Conservation (phyloP, 53 echinoderm and acorn worm species). For the Antedon mediterranea region DNA sequence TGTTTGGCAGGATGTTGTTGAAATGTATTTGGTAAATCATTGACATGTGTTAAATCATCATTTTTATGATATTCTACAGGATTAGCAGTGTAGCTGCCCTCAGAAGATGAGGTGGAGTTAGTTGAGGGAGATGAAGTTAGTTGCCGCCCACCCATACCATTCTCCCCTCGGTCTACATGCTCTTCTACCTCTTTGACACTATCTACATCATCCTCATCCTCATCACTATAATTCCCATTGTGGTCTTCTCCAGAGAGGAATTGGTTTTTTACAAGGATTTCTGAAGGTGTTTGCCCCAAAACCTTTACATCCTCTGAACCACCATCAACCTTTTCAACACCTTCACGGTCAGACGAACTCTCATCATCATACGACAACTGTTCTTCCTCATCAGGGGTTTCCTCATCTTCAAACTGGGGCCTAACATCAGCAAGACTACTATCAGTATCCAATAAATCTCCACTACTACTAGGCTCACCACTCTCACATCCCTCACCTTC, state of each 20-base stretch:
- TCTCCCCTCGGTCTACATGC: background rate
- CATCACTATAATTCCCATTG: slow-evolving; percentile 1
- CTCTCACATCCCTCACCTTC: background rate
- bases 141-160: background rate
- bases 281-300: background rate
- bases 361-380: slow-evolving; percentile 2
- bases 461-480: background rate
- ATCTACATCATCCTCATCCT: background rate
- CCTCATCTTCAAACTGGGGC: slow-evolving; percentile 7
- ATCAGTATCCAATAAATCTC: background rate
- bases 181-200: background rate
- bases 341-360: slow-evolving; percentile 1
- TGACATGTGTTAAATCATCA: background rate
- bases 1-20: background rate
- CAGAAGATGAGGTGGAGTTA: slow-evolving; percentile 1
- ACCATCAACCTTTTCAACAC: slow-evolving; percentile 3
- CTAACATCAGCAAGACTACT: background rate
- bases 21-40: background rate
- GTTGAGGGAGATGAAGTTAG: background rate
- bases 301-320: slow-evolving; percentile 6
- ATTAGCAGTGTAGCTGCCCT: background rate
- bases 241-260: background rate
- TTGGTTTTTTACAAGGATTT: background rate
- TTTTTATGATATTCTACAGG: background rate
- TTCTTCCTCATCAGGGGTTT: slow-evolving; percentile 2